Conservation (phyloP, 2,888 invertebrate genomes). For the Hemicrepidius hirtus region DNA sequence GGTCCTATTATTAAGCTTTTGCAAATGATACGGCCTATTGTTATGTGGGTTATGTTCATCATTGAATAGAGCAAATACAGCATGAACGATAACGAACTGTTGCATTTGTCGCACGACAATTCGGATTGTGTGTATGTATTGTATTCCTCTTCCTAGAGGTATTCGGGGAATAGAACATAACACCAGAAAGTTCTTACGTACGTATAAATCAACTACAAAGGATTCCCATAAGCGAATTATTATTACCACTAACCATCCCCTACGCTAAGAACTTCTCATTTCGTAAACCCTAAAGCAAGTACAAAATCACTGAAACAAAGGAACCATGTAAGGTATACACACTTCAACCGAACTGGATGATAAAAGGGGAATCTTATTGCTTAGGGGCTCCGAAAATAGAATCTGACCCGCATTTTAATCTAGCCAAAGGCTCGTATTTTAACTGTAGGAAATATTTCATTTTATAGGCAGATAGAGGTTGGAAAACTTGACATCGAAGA, state of each 20-base stretch:
- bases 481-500: neutral
- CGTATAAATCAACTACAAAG: constrained; percentile 4
- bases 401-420: constrained; percentile 28
- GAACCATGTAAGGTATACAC: constrained; percentile 3
- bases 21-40: constrained; percentile 38
- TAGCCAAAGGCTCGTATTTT: constrained; percentile 17
- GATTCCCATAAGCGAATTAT: neutral
- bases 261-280: neutral
- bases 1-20: constrained; percentile 41
- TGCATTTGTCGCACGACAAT: constrained; percentile 27
- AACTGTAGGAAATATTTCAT: constrained; percentile 21
- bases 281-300: neutral
- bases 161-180: neutral
- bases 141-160: neutral
- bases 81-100: constrained; percentile 39
- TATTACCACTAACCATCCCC: neutral
- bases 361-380: constrained; percentile 13
- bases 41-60: constrained; percentile 31
- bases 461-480: constrained; percentile 9
- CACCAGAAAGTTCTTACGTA: constrained; percentile 15
- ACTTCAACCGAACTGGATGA: constrained; percentile 11
- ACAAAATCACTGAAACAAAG: constrained; percentile 8
- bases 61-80: constrained; percentile 33
- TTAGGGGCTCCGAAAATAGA: constrained; percentile 17
- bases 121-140: constrained; percentile 3